Base-by-base conservation (phyloP, 2,888 invertebrate species). In the Diaprepes abbreviatus region DNA sequence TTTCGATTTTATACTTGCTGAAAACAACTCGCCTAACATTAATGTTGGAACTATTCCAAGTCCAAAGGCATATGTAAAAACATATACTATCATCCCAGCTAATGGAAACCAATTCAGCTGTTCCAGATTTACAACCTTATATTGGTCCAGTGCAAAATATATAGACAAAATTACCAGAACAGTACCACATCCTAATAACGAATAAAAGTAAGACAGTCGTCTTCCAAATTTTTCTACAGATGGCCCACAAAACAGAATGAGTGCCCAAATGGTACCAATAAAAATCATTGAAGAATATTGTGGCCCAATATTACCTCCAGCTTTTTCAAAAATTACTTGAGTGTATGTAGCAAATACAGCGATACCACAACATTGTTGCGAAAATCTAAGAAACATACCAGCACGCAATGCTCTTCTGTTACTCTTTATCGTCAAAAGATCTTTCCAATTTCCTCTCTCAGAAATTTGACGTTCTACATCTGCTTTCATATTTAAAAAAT, bases 391-490 rank as follows among this genome's bases (percentile, higher is more conserved):
- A 48, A 81, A 77, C 16, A 76, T 52, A 2, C 78, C 79, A 14
- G 80, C 79, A 6, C 75, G 54, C 6, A 82, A 60, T 1, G 80
- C 80, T 64, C 73, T 80, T 60, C 79, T 70, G 50, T 82, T 81
- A 38, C 77, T 78, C 3, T 64, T 54, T 19, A 81, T 78, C 7
- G 59, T 68, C 28, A 80, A 74, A 3, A 82, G 63, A 59, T 82
- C 81, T 66, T 74, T 79, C 75, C 79, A 79, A n/a, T 71, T 74
- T 6, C 80, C 81, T 1, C 77, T 71, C 72, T 83, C 82, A 0
- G 79, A 78, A 59, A 81, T 66, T 70, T 81, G 81, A 21, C n/a
- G n/a, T n/a, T n/a, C n/a, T n/a, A n/a, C n/a, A n/a, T n/a, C n/a
- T n/a, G n/a, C n/a, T n/a, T n/a, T n/a, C n/a, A n/a, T n/a, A n/a